Base-by-base conservation (phyloP, 2,113 vertebrate genomes). In the Labeo rohita region DNA sequence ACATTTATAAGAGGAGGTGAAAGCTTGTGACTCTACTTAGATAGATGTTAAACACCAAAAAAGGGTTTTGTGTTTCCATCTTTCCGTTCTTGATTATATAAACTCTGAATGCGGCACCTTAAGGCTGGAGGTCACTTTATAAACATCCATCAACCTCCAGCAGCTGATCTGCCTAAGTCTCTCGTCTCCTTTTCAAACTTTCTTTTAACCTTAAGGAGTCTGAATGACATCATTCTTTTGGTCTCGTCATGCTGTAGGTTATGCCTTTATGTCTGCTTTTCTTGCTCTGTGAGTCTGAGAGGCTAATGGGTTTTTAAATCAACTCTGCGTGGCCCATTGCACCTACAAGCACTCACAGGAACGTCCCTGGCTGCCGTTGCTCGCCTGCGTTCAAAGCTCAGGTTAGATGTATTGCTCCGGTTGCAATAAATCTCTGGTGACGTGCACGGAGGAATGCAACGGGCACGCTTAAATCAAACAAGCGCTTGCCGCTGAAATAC, bases 401-500 rank as follows among this genome's bases (percentile, higher is more conserved):
- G 39, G 36, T 2, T 34, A 70, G 88, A 73, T 83, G 88, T 63
- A 86, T 72, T 88, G 89, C 79, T 89, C 54, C 84, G 90, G 88
- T 91, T 90, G 88, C 88, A 90, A 91, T 92, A 91, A 90, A 92
- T 92, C 89, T 91, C 89, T 88, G 87, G 89, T 91, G 85, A 89
- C 90, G 82, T n/a, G 52, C 87, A 87, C 84, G 13, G 88, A 84
- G 86, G 90, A 93, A 89, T 86, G 87, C 81, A 52, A 72, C 23
- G 77, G 84, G 84, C 66, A 75, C 85, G n/a, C 87, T 87, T 65
- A 86, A 89, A 88, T 90, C 87, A 88, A 87, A 87, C 80, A 85
- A 65, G 83, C 72, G 76, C 59, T 50, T 59, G 79, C 78, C 52
- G 34, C 61, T 34, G 43, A 47, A 82, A 84, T 79, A 81, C 86